A percentile compares a stretch with the other conserved stretches of the same genome.
Evolutionary conservation across 2,113 vertebrate species (phyloP).

Genomic region (Stegostoma tigrinum): DNA sequence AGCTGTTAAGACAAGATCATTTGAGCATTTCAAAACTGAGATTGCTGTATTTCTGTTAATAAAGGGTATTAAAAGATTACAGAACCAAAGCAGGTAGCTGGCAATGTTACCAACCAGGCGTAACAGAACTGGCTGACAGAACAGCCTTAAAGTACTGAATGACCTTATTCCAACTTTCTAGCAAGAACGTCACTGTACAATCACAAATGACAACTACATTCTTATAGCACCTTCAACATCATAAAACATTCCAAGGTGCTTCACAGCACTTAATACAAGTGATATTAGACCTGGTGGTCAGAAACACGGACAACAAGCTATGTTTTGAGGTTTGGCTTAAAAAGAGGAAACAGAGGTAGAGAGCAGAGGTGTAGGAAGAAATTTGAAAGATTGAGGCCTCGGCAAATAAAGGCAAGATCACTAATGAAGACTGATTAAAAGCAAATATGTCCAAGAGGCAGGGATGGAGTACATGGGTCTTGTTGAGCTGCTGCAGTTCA

Average conservation of each 20-base stretch:
- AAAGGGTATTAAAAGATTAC: not conserved
- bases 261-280: not conserved
- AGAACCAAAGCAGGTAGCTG: not conserved
- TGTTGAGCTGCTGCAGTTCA: not conserved
- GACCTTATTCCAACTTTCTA: not conserved
- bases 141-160: not conserved
- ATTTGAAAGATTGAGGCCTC: not conserved
- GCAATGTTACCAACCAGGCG: not conserved
- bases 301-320: not conserved
- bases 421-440: not conserved
- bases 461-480: not conserved
- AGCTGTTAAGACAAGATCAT: not conserved
- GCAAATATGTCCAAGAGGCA: not conserved
- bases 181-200: not conserved
- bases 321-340: not conserved
- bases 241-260: not conserved
- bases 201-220: not conserved
- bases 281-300: not conserved
- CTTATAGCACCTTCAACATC: not conserved
- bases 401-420: not conserved
- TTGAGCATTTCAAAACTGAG: not conserved
- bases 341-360: not conserved
- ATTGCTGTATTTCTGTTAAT: not conserved
- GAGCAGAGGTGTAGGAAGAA: not conserved
- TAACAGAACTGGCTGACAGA: not conserved